A percentile compares a stretch with the other conserved stretches of the same genome.
Evolutionary conservation across 2,113 vertebrate genomes (phyloP).

Genomic region (Erpornis zantholeuca): DNA sequence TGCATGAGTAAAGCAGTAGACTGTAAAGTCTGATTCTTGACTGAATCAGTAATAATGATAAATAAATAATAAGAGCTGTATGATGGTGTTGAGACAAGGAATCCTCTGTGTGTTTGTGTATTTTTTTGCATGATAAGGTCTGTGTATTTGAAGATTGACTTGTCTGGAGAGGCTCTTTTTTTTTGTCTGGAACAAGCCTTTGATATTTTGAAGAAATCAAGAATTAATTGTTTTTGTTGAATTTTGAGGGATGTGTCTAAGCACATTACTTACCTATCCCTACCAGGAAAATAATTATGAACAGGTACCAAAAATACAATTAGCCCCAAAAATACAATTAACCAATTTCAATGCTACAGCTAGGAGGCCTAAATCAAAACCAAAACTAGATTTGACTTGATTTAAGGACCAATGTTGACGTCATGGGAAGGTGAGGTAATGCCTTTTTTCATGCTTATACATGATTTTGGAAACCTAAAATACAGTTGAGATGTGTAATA

Average conservation of each 20-base stretch:
- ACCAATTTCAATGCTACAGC: neutral
- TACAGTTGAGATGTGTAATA: neutral
- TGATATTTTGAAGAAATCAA: neutral
- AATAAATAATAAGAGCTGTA: conserved; percentile 47
- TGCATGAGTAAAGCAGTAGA: neutral
- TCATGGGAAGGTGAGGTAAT: conserved; percentile 9
- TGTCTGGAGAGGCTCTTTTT: neutral
- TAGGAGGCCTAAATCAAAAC: neutral
- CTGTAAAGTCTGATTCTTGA: conserved; percentile 17
- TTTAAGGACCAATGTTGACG: neutral
- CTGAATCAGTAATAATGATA: neutral
- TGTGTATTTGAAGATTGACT: neutral
- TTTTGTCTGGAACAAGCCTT: neutral
- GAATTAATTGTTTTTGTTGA: neutral
- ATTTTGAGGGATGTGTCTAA: neutral
- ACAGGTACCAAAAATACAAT: neutral
- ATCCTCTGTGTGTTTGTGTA: neutral
- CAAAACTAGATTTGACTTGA: neutral
- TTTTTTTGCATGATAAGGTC: conserved; percentile 16
- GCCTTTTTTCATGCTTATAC: neutral
- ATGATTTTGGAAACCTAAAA: conserved; percentile 36
- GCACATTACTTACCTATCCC: neutral
- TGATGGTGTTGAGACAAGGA: neutral
- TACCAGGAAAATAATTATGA: neutral
- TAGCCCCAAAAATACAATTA: neutral